A percentile compares a stretch with the other conserved stretches of the same genome.
phyloP scores from a whole-genome alignment of 2,797 vertebrate species.

The Notolabrus celidotus region DNA sequence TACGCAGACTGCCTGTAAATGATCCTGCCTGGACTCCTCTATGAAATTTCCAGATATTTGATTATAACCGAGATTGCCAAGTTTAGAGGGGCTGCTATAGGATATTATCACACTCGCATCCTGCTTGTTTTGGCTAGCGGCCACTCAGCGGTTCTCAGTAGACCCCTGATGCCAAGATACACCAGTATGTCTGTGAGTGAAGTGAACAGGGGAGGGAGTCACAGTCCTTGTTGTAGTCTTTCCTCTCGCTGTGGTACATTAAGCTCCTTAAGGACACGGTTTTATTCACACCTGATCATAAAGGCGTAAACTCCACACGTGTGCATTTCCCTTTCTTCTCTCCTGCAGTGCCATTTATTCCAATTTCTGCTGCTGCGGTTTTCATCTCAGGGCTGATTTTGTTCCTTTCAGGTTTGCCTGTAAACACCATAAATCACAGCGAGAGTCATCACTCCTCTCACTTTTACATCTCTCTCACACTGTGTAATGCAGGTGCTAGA shows the following conservation, averaged over 20 bases:
- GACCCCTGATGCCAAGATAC: constrained; percentile 44
- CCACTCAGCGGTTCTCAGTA: constrained; percentile 41
- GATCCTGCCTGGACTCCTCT: constrained; percentile 37
- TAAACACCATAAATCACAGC: constrained; percentile 71
- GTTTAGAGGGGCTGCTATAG: constrained; percentile 47
- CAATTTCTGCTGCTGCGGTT: constrained; percentile 38
- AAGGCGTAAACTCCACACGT: constrained; percentile 21
- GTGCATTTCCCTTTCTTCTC: constrained; percentile 14
- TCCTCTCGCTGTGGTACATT: constrained; percentile 47
- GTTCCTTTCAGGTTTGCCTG: constrained; percentile 43
- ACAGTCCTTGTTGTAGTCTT: constrained; percentile 10
- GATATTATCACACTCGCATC: constrained; percentile 70
- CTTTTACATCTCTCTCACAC: constrained; percentile 31
- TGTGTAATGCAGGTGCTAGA: constrained; percentile 19
- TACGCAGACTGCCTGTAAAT: constrained; percentile 22
- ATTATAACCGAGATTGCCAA: constrained; percentile 47
- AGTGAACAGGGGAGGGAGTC: constrained; percentile 29
- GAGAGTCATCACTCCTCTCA: constrained; percentile 23
- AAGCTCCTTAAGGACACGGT: constrained; percentile 26
- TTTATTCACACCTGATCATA: constrained; percentile 42
- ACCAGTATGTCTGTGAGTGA: constrained; percentile 28
- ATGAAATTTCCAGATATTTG: constrained; percentile 61
- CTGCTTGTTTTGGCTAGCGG: constrained; percentile 67
- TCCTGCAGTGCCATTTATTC: constrained; percentile 47
- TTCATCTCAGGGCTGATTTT: constrained; percentile 37